A percentile compares a stretch with the other conserved stretches of the same genome.
Evolutionary conservation across 2,888 invertebrate genomes (phyloP).

Genomic region (Agriopis marginaria): DNA sequence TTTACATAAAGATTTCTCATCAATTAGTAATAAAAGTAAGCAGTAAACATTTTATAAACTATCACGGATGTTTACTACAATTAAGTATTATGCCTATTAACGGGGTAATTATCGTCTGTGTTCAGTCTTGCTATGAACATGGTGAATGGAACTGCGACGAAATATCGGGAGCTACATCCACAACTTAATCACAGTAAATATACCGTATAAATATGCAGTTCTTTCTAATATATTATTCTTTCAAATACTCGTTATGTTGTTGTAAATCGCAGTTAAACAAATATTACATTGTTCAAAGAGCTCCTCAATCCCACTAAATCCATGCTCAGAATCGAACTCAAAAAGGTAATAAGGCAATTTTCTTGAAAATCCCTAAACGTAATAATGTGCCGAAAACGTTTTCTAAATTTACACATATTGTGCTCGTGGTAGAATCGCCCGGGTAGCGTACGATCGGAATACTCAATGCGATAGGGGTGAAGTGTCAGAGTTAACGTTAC

Average conservation of each 20-base stretch:
- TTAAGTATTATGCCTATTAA: too few relatives aligned
- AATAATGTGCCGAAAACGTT: slow-evolving; percentile 85
- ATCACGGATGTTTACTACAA: too few relatives aligned
- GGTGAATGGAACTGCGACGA: too few relatives aligned
- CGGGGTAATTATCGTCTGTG: too few relatives aligned
- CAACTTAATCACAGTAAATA: too few relatives aligned
- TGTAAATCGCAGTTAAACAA: slow-evolving; percentile 53
- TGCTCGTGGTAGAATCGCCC: slow-evolving; percentile 77
- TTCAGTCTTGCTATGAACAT: too few relatives aligned
- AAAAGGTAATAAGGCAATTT: slow-evolving; percentile 85
- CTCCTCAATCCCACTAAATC: slow-evolving; percentile 76
- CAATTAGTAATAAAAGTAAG: too few relatives aligned
- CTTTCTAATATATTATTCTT: slow-evolving; percentile 13
- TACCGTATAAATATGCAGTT: background rate
- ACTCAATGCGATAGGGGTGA: slow-evolving; percentile 73
- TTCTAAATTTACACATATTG: slow-evolving; percentile 85
- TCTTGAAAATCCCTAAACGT: slow-evolving; percentile 84
- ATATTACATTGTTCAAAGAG: slow-evolving; percentile 62
- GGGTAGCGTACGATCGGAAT: slow-evolving; percentile 78
- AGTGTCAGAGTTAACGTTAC: slow-evolving; percentile 65
- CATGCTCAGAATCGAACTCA: slow-evolving; percentile 76
- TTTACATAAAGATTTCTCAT: too few relatives aligned
- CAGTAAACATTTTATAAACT: too few relatives aligned
- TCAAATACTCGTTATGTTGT: slow-evolving; percentile 13
- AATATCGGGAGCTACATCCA: too few relatives aligned